phyloP scores from a whole-genome alignment of 2,888 invertebrate species.

The Lamproptera curius region DNA sequence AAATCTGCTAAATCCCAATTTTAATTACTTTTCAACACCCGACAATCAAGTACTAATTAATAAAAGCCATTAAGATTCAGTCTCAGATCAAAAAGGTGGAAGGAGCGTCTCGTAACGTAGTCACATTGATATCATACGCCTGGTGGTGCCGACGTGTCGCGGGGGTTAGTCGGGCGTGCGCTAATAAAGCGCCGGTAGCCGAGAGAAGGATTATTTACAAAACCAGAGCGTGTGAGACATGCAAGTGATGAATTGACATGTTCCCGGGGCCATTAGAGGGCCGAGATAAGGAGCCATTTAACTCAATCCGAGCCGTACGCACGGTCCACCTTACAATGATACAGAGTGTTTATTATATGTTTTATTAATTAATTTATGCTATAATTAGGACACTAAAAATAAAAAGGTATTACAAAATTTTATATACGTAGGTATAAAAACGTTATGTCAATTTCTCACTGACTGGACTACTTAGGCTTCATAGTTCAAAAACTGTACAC shows the following conservation, averaged over 20 bases:
- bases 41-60: not conserved
- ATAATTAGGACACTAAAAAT: no score
- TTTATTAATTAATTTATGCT: no score
- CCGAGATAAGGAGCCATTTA: conserved; percentile 69
- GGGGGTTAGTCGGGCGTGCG: conserved; percentile 8
- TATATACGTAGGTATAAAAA: no score
- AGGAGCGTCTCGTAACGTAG: no score
- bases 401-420: no score
- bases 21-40: not conserved
- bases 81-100: no score
- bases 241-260: conserved; percentile 75
- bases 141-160: not conserved
- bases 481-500: no score
- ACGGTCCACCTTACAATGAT: conserved; percentile 30
- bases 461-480: no score
- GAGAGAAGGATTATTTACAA: conserved; percentile 46
- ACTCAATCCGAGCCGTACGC: conserved; percentile 61
- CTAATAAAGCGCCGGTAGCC: conserved; percentile 19
- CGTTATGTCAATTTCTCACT: no score
- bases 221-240: conserved; percentile 40
- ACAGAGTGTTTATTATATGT: conserved; percentile 32
- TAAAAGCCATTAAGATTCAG: no score
- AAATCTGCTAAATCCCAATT: not conserved
- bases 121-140: no score
- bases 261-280: conserved; percentile 66